A percentile compares a stretch with the other conserved stretches of the same genome.
Conservation (phyloP, 2,888 invertebrate species). For the Hybos culiciformis region DNA sequence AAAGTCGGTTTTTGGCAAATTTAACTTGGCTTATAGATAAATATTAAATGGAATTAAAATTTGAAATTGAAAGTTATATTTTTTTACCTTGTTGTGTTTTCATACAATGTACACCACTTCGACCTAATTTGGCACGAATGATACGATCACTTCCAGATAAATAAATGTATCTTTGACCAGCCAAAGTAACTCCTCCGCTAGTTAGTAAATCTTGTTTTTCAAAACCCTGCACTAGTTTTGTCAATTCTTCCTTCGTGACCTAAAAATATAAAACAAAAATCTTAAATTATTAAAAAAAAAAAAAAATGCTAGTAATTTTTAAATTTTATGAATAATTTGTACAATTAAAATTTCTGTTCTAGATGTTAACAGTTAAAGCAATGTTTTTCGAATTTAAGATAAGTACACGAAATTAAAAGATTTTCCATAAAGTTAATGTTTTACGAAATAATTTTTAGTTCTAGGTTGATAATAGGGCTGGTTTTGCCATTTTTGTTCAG, state of each 20-base stretch:
- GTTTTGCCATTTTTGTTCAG: too few relatives aligned
- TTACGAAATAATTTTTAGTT: too few relatives aligned
- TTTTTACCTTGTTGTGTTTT: slow-evolving; percentile 79
- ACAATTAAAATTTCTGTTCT: too few relatives aligned
- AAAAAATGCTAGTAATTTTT: too few relatives aligned
- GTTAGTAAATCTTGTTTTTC: slow-evolving; percentile 80
- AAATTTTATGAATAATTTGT: too few relatives aligned
- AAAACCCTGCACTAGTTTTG: slow-evolving; percentile 79
- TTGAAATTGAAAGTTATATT: not conserved
- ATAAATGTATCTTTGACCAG: slow-evolving; percentile 87
- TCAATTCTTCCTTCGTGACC: slow-evolving; percentile 86
- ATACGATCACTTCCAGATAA: slow-evolving; percentile 88
- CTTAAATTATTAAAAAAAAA: not conserved
- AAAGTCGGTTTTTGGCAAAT: too few relatives aligned
- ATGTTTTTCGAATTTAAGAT: too few relatives aligned
- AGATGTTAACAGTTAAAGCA: too few relatives aligned
- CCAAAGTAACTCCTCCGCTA: slow-evolving; percentile 82
- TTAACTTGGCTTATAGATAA: too few relatives aligned
- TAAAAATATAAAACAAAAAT: slow-evolving; percentile 30
- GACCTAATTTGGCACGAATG: slow-evolving; percentile 85
- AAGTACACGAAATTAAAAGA: too few relatives aligned
- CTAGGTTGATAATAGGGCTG: too few relatives aligned
- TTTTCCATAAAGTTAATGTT: too few relatives aligned
- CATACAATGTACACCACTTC: slow-evolving; percentile 92
- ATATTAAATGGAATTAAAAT: not conserved